Conservation (phyloP, 2,797 vertebrate species). For the Harpagifer antarcticus region DNA sequence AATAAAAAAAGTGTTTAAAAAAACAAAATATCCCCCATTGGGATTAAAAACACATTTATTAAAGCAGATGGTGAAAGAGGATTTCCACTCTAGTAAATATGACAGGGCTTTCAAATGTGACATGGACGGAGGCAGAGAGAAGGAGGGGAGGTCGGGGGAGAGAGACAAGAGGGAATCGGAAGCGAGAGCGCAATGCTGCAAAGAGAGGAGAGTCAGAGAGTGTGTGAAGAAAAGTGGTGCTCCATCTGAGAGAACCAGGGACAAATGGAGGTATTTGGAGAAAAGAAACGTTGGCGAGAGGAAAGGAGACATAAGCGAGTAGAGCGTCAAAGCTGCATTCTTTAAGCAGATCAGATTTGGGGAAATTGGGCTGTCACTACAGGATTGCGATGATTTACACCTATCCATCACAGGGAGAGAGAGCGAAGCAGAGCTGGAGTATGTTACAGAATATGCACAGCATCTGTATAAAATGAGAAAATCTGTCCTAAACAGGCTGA, state of each 20-base stretch:
- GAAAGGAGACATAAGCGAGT: slow-evolving; percentile 68
- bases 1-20: slow-evolving; percentile 79
- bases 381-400: slow-evolving; percentile 98
- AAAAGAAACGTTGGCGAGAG: slow-evolving; percentile 24
- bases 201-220: slow-evolving; percentile 25
- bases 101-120: slow-evolving; percentile 87
- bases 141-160: slow-evolving; percentile 32
- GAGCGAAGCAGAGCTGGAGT: slow-evolving; percentile 46
- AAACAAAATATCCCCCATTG: slow-evolving; percentile 82
- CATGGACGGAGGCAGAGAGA: slow-evolving; percentile 51
- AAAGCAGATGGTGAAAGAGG: slow-evolving; percentile 91
- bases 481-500: slow-evolving; percentile 24
- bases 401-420: slow-evolving; percentile 91
- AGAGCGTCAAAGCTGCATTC: slow-evolving; percentile 89
- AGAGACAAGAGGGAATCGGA: slow-evolving; percentile 48
- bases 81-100: slow-evolving; percentile 91
- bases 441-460: slow-evolving; percentile 70
- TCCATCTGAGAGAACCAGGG: slow-evolving; percentile 35
- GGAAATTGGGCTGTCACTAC: slow-evolving; percentile 99
- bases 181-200: slow-evolving; percentile 44
- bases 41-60: slow-evolving; percentile 98
- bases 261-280: slow-evolving; percentile 28
- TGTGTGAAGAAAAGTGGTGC: slow-evolving; percentile 69
- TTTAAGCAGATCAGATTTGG: slow-evolving; percentile 99
- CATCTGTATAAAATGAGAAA: slow-evolving; percentile 50